Percentiles rank a stretch among this genome's conserved stretches.
Evolutionary conservation across 2,888 invertebrate genomes (phyloP).

Genomic region (Coremacera marginata): DNA sequence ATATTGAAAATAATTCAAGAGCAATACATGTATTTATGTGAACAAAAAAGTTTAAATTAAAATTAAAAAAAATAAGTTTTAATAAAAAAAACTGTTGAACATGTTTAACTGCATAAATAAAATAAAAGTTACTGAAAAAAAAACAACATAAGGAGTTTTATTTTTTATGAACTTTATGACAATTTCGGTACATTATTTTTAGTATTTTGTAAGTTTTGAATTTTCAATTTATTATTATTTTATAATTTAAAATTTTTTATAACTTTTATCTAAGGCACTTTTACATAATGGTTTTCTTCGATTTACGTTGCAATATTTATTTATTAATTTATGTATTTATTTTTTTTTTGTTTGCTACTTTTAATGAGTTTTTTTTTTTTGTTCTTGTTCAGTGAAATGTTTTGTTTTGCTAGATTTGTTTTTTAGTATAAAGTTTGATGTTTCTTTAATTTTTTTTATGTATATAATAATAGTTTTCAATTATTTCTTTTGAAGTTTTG

Average conservation of each 20-base stretch:
- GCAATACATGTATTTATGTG: too few relatives aligned
- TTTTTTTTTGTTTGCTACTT: slow-evolving; percentile 20
- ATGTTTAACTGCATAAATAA: too few relatives aligned
- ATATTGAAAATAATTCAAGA: too few relatives aligned
- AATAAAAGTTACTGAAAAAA: neutral
- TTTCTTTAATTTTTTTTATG: neutral
- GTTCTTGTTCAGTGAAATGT: neutral
- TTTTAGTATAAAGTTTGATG: neutral
- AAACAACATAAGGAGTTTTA: neutral
- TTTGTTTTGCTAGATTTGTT: slow-evolving; percentile 4
- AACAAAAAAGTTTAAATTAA: too few relatives aligned
- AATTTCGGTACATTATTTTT: neutral
- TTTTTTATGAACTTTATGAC: neutral
- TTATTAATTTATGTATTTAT: slow-evolving; percentile 23
- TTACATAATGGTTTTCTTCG: slow-evolving; percentile 42
- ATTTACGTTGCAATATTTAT: slow-evolving; percentile 18
- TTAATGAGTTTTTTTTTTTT: neutral
- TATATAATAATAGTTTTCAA: too few relatives aligned
- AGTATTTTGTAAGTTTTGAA: neutral
- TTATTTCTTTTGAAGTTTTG: too few relatives aligned
- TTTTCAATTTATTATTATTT: slow-evolving; percentile 12
- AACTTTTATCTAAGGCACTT: slow-evolving; percentile 33
- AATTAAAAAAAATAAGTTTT: neutral
- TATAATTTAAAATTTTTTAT: neutral
- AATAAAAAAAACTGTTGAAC: neutral